Percentiles rank a stretch among this genome's conserved stretches.
These are phyloP conservation scores for Neostethus bicornis DNA, from an alignment of 2,797 vertebrate genomes.

Conservation along the genomic window DNA sequence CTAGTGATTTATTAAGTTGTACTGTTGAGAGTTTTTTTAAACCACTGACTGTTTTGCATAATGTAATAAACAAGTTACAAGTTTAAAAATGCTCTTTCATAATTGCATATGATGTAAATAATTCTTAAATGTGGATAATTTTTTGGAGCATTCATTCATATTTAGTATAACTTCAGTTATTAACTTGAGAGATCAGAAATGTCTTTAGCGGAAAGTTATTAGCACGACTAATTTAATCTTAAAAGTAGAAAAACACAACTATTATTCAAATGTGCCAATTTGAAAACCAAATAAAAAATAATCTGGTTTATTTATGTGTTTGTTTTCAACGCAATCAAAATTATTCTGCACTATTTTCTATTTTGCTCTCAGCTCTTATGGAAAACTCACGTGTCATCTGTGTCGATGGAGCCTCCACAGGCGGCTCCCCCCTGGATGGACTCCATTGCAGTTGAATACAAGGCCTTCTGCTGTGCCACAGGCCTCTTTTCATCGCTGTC, in stretches of 20 bases:
- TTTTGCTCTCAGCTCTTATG: neutral
- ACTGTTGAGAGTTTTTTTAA: too few species aligned
- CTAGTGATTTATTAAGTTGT: neutral
- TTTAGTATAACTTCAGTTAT: too few species aligned
- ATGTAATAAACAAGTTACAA: too few species aligned
- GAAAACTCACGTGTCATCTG: constrained; percentile 91
- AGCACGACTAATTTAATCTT: too few species aligned
- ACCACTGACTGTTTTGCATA: too few species aligned
- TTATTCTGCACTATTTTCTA: neutral
- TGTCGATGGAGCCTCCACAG: constrained; percentile 91
- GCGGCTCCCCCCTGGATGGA: constrained; percentile 96
- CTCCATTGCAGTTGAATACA: constrained; percentile 98
- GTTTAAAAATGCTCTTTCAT: too few species aligned
- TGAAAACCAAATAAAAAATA: neutral
- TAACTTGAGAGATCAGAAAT: too few species aligned
- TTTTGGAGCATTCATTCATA: too few species aligned
- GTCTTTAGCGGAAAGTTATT: too few species aligned
- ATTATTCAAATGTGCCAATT: neutral
- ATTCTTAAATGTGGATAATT: too few species aligned
- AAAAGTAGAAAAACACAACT: too few species aligned
- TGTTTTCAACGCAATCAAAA: neutral
- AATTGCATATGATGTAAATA: too few species aligned
- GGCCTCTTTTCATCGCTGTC: constrained; percentile 91
- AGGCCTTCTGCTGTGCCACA: constrained; percentile 95
- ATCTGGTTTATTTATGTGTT: neutral